These are phyloP conservation scores for Magallana nippona DNA, from an alignment of 2,888 invertebrate genomes.

Conservation along the genomic window DNA sequence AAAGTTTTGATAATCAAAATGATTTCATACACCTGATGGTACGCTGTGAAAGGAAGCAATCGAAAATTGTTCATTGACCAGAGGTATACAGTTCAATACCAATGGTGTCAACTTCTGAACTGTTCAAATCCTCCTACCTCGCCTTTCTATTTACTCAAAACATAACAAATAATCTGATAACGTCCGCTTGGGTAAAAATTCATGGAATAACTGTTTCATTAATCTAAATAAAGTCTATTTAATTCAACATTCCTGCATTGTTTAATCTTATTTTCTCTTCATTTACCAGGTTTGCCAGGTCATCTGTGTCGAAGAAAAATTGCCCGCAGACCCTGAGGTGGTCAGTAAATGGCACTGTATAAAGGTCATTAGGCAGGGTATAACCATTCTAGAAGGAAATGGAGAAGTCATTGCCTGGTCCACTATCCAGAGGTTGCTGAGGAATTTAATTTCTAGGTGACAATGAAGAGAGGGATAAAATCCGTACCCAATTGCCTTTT, in stretches of 20 bases:
- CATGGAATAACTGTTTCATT: neutral
- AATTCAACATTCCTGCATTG: neutral
- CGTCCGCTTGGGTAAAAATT: neutral
- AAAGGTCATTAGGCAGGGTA: neutral
- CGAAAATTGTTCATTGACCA: slow-evolving; percentile 17
- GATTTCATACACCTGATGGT: neutral
- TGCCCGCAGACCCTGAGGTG: neutral
- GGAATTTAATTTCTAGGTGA: slow-evolving; percentile 16
- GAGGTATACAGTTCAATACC: neutral
- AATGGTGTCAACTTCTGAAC: slow-evolving; percentile 3
- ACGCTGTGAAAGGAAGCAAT: slow-evolving; percentile 13
- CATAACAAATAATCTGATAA: neutral
- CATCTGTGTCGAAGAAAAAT: slow-evolving; percentile 12
- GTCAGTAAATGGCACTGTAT: neutral
- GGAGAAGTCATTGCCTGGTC: neutral
- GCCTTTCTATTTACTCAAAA: slow-evolving; percentile 1
- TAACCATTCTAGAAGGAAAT: neutral
- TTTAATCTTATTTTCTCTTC: slow-evolving; percentile 17
- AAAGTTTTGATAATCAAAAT: slow-evolving; percentile 21
- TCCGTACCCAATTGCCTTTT: slow-evolving; percentile 25
- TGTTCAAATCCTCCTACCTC: neutral
- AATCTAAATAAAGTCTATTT: slow-evolving; percentile 14
- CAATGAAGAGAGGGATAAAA: neutral
- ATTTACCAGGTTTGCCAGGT: neutral
- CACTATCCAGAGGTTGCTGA: neutral